Conservation (phyloP, 2,797 vertebrate genomes). For the Cuniculus paca region DNA sequence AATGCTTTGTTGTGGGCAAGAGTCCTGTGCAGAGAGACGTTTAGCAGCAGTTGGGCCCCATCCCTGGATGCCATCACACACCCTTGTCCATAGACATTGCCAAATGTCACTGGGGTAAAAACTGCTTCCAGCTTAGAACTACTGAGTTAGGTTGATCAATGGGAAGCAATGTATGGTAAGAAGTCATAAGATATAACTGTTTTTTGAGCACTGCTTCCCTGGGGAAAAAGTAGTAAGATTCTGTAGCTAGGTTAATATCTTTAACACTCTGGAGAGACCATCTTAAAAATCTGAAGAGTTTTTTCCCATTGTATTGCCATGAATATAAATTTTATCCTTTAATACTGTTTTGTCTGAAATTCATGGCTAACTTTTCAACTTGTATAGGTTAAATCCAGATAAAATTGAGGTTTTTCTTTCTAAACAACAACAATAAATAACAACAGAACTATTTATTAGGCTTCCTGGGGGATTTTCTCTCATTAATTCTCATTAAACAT, state of each 20-base stretch:
- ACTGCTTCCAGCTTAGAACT: background rate
- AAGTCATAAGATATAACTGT: background rate
- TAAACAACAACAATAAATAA: background rate
- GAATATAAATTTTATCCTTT: background rate
- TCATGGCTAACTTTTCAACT: background rate
- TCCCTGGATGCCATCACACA: background rate
- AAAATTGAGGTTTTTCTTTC: conserved; percentile 1
- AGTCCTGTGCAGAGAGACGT: background rate
- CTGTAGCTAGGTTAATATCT: conserved; percentile 32
- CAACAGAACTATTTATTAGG: background rate
- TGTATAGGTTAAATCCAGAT: background rate
- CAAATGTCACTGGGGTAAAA: background rate
- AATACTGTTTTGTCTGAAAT: conserved; percentile 38
- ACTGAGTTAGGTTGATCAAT: background rate
- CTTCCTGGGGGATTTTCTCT: background rate
- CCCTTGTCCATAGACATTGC: background rate
- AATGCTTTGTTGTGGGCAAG: background rate
- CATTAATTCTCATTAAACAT: background rate
- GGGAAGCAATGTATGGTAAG: background rate
- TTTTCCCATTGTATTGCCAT: background rate
- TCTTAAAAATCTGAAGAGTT: conserved; percentile 10
- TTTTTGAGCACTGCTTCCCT: background rate
- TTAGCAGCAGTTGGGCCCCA: background rate
- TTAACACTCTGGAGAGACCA: background rate
- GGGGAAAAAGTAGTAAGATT: conserved; percentile 41